Conservation (phyloP, 2,797 vertebrate species). For the Florisuga fusca region DNA sequence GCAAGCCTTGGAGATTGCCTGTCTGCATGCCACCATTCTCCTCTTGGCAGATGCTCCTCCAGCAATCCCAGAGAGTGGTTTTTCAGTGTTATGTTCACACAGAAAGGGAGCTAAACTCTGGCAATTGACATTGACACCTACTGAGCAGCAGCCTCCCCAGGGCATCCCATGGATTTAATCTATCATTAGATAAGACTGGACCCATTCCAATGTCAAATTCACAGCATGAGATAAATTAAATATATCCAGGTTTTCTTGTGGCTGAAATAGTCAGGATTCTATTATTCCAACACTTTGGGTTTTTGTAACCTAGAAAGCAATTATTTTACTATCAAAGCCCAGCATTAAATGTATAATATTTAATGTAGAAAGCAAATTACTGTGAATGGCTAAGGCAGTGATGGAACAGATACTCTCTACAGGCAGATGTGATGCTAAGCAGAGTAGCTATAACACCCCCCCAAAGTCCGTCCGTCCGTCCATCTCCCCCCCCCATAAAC, state of each 20-base stretch:
- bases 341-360: background rate
- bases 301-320: background rate
- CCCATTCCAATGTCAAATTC: background rate
- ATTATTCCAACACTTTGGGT: background rate
- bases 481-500: background rate
- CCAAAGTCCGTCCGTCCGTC: too few species aligned
- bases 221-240: constrained; percentile 16
- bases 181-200: background rate
- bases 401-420: background rate
- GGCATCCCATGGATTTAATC: background rate
- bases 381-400: background rate
- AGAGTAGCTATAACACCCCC: background rate
- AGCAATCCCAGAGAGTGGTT: background rate
- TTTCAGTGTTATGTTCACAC: background rate
- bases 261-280: background rate
- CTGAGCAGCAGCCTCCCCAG: background rate
- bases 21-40: accelerated
- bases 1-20: too few species aligned
- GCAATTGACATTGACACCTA: accelerated
- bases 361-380: background rate
- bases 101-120: background rate
- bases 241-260: background rate
- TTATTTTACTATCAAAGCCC: background rate
- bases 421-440: background rate
- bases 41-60: background rate